Evolutionary conservation across 2,888 invertebrate species (phyloP).

Genomic region (Xestia ashworthii): DNA sequence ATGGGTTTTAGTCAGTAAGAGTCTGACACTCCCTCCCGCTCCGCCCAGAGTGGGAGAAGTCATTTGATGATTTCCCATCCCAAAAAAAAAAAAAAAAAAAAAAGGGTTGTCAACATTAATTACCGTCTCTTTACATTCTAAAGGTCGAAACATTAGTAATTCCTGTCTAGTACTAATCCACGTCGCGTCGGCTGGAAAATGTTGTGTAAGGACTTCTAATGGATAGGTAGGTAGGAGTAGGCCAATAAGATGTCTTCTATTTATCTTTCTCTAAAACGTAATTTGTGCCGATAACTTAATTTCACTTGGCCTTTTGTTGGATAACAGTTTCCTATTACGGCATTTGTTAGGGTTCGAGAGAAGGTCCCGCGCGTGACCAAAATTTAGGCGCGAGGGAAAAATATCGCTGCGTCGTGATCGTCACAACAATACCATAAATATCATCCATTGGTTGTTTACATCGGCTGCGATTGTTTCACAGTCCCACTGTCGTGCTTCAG

Average conservation of each 20-base stretch:
- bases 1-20: no score
- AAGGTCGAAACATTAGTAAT: conserved; percentile 46
- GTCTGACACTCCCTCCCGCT: no score
- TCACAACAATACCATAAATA: conserved; percentile 84
- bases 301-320: conserved; percentile 66
- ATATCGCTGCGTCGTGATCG: conserved; percentile 72
- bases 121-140: conserved; percentile 50
- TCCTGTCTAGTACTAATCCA: conserved; percentile 31
- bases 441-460: conserved; percentile 73
- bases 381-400: conserved; percentile 74
- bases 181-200: conserved; percentile 31
- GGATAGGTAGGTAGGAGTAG: conserved; percentile 22
- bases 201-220: conserved; percentile 25
- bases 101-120: conserved; percentile 62
- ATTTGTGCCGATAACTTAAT: conserved; percentile 67
- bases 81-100: no score
- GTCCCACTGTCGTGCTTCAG: conserved; percentile 47
- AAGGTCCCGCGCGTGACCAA: conserved; percentile 74
- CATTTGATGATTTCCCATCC: no score
- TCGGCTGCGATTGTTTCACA: conserved; percentile 74
- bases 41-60: no score
- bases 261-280: conserved; percentile 64
- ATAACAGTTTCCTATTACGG: conserved; percentile 68
- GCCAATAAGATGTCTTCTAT: conserved; percentile 56
- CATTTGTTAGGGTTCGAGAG: conserved; percentile 65